Base-by-base conservation (phyloP, 2,113 vertebrate genomes). In the Pluvialis apricaria region DNA sequence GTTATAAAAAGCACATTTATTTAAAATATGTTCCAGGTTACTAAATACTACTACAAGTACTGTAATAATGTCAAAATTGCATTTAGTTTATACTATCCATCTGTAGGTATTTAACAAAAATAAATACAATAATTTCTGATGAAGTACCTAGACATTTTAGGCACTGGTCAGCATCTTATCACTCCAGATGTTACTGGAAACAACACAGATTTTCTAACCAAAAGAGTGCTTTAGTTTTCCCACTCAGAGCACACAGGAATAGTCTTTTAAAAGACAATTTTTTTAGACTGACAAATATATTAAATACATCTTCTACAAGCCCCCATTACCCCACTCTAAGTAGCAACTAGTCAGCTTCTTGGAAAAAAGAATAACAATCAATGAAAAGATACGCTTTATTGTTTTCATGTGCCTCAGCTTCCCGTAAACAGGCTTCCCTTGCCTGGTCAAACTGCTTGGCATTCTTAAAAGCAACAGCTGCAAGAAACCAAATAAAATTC, bases 391-490 rank as follows among this genome's bases (percentile, higher is more conserved):
- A 99, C 99, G 99, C 96, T 98, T 99, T 99, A 79, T 99, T 99
- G 93, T 99, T 99, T 61, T 99, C 99, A 88, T 99, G 99, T 62
- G 99, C 99, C 85, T 99, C 98, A 18, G 99, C 99, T 92, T 99
- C 99, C 95, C 98, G 99, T 68, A 99, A 98, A 94, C 99, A 99
- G 52, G 99, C 99, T 55, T 99, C 99, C 96, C 99, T 99, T 13
- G 99, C 99, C 97, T 99, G 99, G 9, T 99, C 99, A 84, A 98
- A 99, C 96, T 99, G 99, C 96, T 99, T 99, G 68, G 99, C 99
- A 89, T 99, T 99, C 98, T 99, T 99, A 97, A 99, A 99, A 96
- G 99, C 99, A 97, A 99, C 99, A 96, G 99, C 99, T 99, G 92
- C 82, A 98, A 97, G 9, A 88, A 80, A 96, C 68, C 47, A 94